Evolutionary conservation across 2,113 vertebrate species (phyloP).

Genomic region (Ptyas mucosa): DNA sequence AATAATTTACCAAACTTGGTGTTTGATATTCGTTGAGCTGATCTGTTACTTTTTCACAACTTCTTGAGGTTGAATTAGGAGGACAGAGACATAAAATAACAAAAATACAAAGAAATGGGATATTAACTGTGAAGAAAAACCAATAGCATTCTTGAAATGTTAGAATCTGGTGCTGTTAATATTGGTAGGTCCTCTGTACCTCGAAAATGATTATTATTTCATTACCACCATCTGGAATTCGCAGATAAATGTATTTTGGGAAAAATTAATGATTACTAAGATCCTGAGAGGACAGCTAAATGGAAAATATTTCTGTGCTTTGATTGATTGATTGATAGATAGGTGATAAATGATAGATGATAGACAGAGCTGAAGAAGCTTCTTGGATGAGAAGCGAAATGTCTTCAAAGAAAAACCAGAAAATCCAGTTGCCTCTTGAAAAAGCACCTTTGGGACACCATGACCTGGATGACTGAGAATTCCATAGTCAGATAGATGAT

Average conservation of each 20-base stretch:
- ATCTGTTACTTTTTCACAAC: neutral
- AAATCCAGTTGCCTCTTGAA: too few species aligned
- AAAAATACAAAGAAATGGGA: neutral
- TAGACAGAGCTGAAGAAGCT: too few species aligned
- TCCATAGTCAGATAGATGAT: too few species aligned
- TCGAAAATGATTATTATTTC: neutral
- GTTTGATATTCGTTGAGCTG: neutral
- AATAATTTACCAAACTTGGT: constrained; percentile 18
- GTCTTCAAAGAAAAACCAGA: too few species aligned
- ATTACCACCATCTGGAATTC: neutral
- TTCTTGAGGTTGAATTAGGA: neutral
- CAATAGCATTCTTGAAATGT: neutral
- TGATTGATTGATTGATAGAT: neutral
- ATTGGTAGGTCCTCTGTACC: neutral
- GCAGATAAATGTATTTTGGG: neutral
- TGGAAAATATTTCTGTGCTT: neutral
- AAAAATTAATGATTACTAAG: neutral
- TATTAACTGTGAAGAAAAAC: neutral
- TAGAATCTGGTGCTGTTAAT: neutral
- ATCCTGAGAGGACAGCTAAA: neutral
- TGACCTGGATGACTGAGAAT: too few species aligned
- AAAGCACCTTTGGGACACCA: too few species aligned
- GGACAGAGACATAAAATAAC: neutral
- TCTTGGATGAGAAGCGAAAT: too few species aligned
- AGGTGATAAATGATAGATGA: too few species aligned